Evolutionary conservation across 2,113 vertebrate species (phyloP), one percentile per base, ranked within the genome.

Genomic region (Larimichthys polyactis): DNA sequence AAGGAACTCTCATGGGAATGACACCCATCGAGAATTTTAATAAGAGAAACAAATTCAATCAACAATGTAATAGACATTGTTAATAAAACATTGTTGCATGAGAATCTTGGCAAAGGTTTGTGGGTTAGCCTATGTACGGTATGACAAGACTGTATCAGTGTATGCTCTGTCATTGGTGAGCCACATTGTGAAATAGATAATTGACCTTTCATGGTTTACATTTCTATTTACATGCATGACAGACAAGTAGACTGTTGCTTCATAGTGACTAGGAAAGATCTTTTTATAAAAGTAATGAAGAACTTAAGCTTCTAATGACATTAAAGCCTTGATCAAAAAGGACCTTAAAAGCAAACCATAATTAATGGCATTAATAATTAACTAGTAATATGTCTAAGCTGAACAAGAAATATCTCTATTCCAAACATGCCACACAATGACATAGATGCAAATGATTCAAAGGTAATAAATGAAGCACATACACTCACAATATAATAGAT

Each of bases 401-500:
- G 14, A 19, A 22, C 19, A 64, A 10, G 7, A 40, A 64, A 52
- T 32, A 24, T 16, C 15, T n/a, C 15, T 29, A 15, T 22, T 16
- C 14, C 6, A 1, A 71, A 27, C 3, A 78, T 44, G 27, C 5
- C 62, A 84, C 14, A 75, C n/a, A 40, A 16, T 54, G 32, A 70
- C 9, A 75, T 63, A 27, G 1, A 69, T 2, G 4, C 40, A 15
- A 74, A 67, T 54, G 4, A 67, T 12, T 78, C 51, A 70, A 9
- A 48, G 29, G 43, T 64, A 12, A 71, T 54, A 76, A 59, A 76
- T 49, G 24, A 63, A 75, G 32, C 64, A 84, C 49, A 70, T 59
- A 63, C 43, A 82, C 16, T 49, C 27, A 17, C 52, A 78, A 40
- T n/a, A 54, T 14, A 69, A 85, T 58, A 67, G 40, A 79, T 67